phyloP scores from a whole-genome alignment of 1,140 invertebrate genomes.

The Drosophila sp. region DNA sequence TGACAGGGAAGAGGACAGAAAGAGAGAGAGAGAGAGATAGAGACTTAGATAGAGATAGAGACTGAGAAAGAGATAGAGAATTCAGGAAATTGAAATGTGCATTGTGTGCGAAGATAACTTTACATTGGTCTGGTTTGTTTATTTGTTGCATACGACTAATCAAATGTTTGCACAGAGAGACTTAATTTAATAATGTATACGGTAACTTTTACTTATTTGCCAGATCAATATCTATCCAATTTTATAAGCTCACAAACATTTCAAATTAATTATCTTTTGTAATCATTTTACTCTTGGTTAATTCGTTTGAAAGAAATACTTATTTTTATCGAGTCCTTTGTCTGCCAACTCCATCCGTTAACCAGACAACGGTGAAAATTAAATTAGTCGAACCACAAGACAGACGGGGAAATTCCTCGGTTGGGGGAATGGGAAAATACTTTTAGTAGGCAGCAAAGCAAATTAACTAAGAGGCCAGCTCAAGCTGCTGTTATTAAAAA shows the following conservation, averaged over 20 bases:
- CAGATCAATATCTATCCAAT: slow-evolving; percentile 3
- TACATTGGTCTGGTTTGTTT: slow-evolving; percentile 5
- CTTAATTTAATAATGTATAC: background rate
- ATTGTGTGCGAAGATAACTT: slow-evolving; percentile 24
- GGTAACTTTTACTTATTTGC: background rate
- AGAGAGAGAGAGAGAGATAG: background rate
- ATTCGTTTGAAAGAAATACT: background rate
- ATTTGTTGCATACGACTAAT: slow-evolving; percentile 9
- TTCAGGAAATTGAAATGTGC: slow-evolving; percentile 14
- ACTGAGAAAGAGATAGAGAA: background rate
- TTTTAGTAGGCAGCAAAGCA: slow-evolving; percentile 42
- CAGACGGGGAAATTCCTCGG: background rate
- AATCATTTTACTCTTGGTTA: background rate
- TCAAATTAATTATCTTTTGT: background rate
- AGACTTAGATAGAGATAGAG: background rate
- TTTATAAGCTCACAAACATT: background rate
- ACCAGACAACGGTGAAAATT: slow-evolving; percentile 10
- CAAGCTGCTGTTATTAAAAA: slow-evolving; percentile 59
- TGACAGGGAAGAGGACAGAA: slow-evolving; percentile 2
- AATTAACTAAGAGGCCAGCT: slow-evolving; percentile 35
- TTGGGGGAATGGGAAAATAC: background rate
- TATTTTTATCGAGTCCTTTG: background rate
- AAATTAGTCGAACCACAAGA: slow-evolving; percentile 31
- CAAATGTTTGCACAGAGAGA: slow-evolving; percentile 1
- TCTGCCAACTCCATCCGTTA: background rate